Percentiles rank a stretch among this genome's conserved stretches.
These are phyloP conservation scores for Drosophila affinis DNA, from an alignment of 2,888 invertebrate species.

Conservation along the genomic window DNA sequence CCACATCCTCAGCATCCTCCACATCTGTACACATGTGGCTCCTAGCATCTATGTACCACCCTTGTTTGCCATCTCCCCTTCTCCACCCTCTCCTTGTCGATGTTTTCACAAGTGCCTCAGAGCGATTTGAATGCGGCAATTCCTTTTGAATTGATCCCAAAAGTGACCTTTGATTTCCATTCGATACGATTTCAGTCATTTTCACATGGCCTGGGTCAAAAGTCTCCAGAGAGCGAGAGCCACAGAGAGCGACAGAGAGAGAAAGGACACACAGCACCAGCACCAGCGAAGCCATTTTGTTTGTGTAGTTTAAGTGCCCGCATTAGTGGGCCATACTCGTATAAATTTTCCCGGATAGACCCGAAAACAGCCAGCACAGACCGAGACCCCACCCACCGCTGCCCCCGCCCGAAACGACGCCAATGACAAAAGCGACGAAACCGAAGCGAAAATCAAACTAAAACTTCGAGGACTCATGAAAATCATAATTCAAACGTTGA, in stretches of 20 bases:
- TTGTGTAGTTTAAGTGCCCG: constrained; percentile 76
- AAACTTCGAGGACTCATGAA: constrained; percentile 69
- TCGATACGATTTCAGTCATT: constrained; percentile 76
- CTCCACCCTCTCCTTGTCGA: background rate
- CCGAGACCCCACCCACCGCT: constrained; percentile 9
- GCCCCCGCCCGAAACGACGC: constrained; percentile 4
- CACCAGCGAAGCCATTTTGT: constrained; percentile 57
- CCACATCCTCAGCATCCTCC: constrained; percentile 35
- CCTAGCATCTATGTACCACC: background rate
- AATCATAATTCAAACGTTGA: constrained; percentile 75
- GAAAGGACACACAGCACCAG: background rate
- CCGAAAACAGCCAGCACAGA: constrained; percentile 34
- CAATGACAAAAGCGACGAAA: constrained; percentile 66
- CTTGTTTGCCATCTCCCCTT: background rate
- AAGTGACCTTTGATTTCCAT: constrained; percentile 74
- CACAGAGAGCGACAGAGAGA: constrained; percentile 34
- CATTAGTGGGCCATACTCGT: constrained; percentile 63
- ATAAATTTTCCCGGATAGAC: constrained; percentile 70
- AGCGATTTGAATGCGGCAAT: constrained; percentile 79
- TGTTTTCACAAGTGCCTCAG: constrained; percentile 68
- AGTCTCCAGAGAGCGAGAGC: constrained; percentile 68
- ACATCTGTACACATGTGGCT: constrained; percentile 30
- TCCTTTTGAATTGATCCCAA: constrained; percentile 79
- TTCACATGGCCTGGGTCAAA: constrained; percentile 71
- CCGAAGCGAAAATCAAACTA: constrained; percentile 73